Conservation (phyloP, 2,888 invertebrate species). For the Zaprionus lineosus region DNA sequence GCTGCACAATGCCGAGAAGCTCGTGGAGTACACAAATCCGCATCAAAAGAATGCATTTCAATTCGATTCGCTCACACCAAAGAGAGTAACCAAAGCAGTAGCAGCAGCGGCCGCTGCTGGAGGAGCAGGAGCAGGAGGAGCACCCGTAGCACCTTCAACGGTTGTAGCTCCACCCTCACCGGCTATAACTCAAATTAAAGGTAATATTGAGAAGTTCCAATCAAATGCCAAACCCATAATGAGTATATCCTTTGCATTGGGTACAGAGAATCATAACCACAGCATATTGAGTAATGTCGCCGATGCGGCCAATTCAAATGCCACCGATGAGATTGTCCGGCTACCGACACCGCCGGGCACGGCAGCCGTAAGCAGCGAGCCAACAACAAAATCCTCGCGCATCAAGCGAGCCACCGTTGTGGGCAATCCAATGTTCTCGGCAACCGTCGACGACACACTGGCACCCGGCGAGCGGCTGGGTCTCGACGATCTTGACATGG, state of each 20-base stretch:
- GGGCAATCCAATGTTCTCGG: conserved; percentile 94
- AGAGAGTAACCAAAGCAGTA: conserved; percentile 75
- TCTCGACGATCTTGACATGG: conserved; percentile 94
- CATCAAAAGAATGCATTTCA: conserved; percentile 82
- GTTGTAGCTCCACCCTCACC: conserved; percentile 36
- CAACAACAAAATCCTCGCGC: conserved; percentile 81
- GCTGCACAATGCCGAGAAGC: conserved; percentile 82
- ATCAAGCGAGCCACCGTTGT: conserved; percentile 93
- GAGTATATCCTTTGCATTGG: no score
- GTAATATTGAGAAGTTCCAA: conserved; percentile 14
- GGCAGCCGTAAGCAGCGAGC: conserved; percentile 55
- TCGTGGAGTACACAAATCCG: conserved; percentile 81
- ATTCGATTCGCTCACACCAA: conserved; percentile 83
- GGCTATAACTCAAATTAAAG: conserved; percentile 57
- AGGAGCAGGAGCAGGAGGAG: conserved; percentile 12
- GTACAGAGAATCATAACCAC: conserved; percentile 62
- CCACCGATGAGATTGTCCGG: conserved; percentile 64
- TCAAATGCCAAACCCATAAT: background rate
- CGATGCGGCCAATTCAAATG: conserved; percentile 70
- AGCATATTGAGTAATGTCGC: conserved; percentile 66
- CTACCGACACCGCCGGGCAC: conserved; percentile 52
- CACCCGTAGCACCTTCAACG: conserved; percentile 23
- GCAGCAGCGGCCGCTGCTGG: conserved; percentile 29
- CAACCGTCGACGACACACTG: conserved; percentile 83
- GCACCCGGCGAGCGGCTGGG: conserved; percentile 86